Evolutionary conservation across 1,140 invertebrate genomes (phyloP).

Genomic region (Armadillidium nasatum): DNA sequence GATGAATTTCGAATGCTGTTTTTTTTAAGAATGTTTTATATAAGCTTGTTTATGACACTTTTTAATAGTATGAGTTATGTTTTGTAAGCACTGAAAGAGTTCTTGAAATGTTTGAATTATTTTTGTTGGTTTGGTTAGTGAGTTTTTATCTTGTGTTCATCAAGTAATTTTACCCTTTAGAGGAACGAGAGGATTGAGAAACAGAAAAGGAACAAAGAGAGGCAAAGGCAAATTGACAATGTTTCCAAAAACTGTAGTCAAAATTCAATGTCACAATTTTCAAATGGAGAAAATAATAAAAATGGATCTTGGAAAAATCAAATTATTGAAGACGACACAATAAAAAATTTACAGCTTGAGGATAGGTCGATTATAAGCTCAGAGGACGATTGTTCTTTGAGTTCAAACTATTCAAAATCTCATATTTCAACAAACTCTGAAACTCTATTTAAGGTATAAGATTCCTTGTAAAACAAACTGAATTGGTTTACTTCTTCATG

Average conservation of each 20-base stretch:
- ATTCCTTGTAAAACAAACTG: background rate
- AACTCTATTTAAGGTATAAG: background rate
- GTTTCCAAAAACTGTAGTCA: background rate
- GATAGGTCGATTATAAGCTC: background rate
- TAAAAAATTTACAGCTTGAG: background rate
- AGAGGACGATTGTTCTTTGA: background rate
- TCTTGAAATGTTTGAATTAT: background rate
- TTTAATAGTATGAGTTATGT: background rate
- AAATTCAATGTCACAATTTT: background rate
- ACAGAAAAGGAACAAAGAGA: conserved; percentile 35
- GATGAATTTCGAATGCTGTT: background rate
- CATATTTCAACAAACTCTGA: background rate
- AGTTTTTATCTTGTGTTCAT: conserved; percentile 20
- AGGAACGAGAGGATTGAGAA: conserved; percentile 38
- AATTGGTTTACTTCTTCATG: background rate
- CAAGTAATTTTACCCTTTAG: conserved; percentile 35
- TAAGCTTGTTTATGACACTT: background rate
- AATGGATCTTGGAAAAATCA: background rate
- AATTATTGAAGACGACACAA: background rate
- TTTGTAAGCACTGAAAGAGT: background rate
- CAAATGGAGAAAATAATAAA: conserved; percentile 2
- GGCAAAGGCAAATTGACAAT: conserved; percentile 7
- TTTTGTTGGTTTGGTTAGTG: conserved; percentile 3
- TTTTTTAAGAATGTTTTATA: background rate
- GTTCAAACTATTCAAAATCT: conserved; percentile 8